Conservation (phyloP, 2,113 vertebrate genomes). For the Alouatta palliata region DNA sequence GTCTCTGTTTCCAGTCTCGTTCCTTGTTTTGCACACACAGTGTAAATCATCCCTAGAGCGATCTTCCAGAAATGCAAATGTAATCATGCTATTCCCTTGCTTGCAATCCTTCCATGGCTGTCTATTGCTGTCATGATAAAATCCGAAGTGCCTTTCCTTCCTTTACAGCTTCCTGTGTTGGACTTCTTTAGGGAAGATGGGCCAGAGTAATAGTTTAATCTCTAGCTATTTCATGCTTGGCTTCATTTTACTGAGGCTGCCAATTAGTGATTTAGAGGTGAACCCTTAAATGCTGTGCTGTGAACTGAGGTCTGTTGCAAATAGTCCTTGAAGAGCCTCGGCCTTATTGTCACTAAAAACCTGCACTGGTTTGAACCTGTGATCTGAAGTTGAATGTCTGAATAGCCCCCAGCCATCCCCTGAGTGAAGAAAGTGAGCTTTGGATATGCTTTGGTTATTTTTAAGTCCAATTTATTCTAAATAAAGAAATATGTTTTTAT, state of each 20-base stretch:
- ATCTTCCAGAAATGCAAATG: constrained; percentile 43
- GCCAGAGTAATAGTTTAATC: constrained; percentile 67
- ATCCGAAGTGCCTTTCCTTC: background rate
- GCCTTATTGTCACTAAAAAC: constrained; percentile 30
- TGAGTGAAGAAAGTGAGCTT: background rate
- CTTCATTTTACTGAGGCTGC: constrained; percentile 70
- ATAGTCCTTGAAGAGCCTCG: constrained; percentile 57
- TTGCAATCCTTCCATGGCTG: constrained; percentile 26
- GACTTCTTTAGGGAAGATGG: constrained; percentile 52
- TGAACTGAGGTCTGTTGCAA: constrained; percentile 26
- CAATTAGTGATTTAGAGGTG: constrained; percentile 77
- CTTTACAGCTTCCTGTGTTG: constrained; percentile 11
- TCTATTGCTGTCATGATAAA: constrained; percentile 44
- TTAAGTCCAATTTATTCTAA: background rate
- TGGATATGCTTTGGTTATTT: constrained; percentile 13
- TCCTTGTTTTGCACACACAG: background rate
- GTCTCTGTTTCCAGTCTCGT: background rate
- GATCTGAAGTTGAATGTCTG: constrained; percentile 33
- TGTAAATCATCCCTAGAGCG: background rate
- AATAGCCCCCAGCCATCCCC: background rate
- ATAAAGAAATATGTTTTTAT: constrained; percentile 30
- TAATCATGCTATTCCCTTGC: background rate
- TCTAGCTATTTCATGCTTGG: constrained; percentile 77
- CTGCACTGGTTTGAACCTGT: constrained; percentile 29
- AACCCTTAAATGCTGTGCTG: constrained; percentile 49